These are phyloP conservation scores for Drosophila quinaria DNA, from an alignment of 2,888 invertebrate species.

Conservation along the genomic window DNA sequence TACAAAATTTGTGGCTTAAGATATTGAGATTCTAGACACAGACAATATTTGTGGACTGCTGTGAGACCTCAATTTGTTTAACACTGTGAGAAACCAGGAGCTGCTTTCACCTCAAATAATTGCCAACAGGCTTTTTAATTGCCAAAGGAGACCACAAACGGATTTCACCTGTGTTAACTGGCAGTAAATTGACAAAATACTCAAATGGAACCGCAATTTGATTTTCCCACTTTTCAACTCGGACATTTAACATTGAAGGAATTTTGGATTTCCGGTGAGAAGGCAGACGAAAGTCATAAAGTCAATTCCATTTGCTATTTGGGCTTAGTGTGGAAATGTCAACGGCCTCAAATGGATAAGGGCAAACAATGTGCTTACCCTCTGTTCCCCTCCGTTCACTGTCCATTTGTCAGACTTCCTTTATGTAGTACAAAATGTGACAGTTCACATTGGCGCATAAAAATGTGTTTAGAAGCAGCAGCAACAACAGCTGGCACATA, in stretches of 20 bases:
- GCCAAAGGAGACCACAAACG: conserved; percentile 14
- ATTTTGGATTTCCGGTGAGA: conserved; percentile 40
- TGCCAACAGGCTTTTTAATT: conserved; percentile 19
- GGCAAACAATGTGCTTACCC: conserved; percentile 34
- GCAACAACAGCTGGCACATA: conserved; percentile 37
- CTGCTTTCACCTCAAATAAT: conserved; percentile 30
- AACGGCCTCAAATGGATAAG: conserved; percentile 73
- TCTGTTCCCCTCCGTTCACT: not conserved
- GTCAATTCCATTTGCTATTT: conserved; percentile 60
- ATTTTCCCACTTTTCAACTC: conserved; percentile 50
- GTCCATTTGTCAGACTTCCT: conserved; percentile 7
- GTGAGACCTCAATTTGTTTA: conserved; percentile 4
- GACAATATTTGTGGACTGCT: conserved; percentile 30
- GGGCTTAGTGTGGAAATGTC: conserved; percentile 70
- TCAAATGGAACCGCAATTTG: conserved; percentile 51
- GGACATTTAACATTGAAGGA: conserved; percentile 47
- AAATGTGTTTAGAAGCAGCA: conserved; percentile 58
- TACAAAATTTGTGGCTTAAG: conserved; percentile 21
- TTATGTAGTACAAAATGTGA: conserved; percentile 62
- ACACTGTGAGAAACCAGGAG: conserved; percentile 4
- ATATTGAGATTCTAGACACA: conserved; percentile 2
- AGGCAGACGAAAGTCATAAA: not conserved
- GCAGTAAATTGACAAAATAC: conserved; percentile 44
- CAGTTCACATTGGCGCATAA: conserved; percentile 67
- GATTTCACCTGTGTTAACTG: conserved; percentile 10